phyloP scores from a whole-genome alignment of 2,888 invertebrate genomes.

The Linnaemya vulpina region DNA sequence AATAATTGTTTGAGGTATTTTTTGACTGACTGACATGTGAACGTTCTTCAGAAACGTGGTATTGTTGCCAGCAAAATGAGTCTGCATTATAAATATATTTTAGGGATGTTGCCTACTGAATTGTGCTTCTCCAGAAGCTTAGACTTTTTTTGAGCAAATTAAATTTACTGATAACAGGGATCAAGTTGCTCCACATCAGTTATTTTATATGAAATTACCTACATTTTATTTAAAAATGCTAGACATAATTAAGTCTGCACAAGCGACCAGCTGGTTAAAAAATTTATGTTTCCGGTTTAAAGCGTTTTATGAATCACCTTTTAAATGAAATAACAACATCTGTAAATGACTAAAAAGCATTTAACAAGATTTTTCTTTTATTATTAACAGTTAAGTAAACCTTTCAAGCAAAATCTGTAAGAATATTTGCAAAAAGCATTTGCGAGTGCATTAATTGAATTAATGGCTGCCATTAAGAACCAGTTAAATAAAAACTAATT shows the following conservation, averaged over 20 bases:
- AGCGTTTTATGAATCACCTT: background rate
- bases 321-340: background rate
- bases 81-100: too few relatives aligned
- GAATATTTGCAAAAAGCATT: background rate
- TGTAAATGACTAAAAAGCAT: background rate
- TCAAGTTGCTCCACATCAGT: too few relatives aligned
- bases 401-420: background rate
- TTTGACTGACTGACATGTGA: too few relatives aligned
- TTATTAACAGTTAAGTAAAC: background rate
- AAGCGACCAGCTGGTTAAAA: background rate
- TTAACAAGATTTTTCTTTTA: background rate
- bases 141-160: too few relatives aligned
- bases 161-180: too few relatives aligned
- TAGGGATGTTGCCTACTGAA: too few relatives aligned
- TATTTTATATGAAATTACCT: background rate
- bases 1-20: too few relatives aligned
- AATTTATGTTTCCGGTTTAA: background rate
- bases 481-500: slow-evolving; percentile 49
- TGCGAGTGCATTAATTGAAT: background rate
- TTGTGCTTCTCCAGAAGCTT: too few relatives aligned
- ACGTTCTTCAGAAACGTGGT: too few relatives aligned
- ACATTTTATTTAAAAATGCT: background rate
- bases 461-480: slow-evolving; percentile 17
- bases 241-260: background rate
- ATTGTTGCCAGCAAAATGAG: too few relatives aligned